Conservation (phyloP, 2,888 invertebrate species). For the Pandemis corylana region DNA sequence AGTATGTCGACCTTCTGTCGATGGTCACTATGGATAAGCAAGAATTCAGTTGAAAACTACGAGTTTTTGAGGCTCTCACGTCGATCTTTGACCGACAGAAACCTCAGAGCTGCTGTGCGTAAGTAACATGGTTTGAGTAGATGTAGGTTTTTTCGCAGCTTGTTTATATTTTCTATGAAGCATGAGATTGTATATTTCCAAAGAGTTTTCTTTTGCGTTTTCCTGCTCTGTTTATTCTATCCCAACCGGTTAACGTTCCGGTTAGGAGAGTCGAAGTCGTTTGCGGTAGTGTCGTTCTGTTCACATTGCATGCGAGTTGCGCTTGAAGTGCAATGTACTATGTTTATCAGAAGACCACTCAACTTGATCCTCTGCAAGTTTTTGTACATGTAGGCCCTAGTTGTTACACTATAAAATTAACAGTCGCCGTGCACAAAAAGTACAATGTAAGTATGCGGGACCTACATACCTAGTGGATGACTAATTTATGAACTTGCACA, state of each 20-base stretch:
- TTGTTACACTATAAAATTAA: background rate
- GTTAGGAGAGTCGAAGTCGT: background rate
- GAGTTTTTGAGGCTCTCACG: background rate
- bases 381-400: background rate
- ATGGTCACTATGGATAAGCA: background rate
- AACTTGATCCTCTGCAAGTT: background rate
- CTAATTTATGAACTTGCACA: slow-evolving; percentile 7
- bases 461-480: background rate
- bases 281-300: too few relatives aligned
- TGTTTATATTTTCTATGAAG: too few relatives aligned
- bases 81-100: background rate
- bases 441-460: background rate
- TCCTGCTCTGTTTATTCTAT: background rate
- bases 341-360: background rate
- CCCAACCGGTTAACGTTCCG: background rate
- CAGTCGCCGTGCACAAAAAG: background rate
- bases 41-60: background rate
- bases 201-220: background rate
- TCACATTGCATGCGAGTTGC: background rate
- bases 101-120: too few relatives aligned
- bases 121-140: too few relatives aligned
- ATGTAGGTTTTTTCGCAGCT: too few relatives aligned
- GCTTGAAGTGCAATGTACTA: background rate
- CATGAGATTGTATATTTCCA: background rate
- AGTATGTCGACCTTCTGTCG: background rate